These are phyloP conservation scores for Thalassarche chlororhynchos DNA, from an alignment of 2,113 vertebrate genomes.

Conservation along the genomic window DNA sequence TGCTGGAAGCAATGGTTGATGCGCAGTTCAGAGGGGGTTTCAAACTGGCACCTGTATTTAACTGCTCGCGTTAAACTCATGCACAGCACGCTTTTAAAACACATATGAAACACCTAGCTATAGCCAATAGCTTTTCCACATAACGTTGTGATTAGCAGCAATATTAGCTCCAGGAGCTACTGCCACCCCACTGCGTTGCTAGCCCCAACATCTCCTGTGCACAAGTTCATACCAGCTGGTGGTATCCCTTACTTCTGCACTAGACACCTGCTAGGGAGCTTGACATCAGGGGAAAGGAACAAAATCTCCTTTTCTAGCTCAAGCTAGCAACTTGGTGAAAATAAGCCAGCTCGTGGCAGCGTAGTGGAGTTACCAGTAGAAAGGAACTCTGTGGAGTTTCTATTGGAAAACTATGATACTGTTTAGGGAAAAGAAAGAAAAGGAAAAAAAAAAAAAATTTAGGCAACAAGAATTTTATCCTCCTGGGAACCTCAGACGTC, in stretches of 20 bases:
- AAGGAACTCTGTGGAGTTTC: background rate
- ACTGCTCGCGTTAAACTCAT: rapidly evolving
- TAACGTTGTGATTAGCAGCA: background rate
- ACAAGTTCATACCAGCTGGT: no score
- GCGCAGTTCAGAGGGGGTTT: background rate
- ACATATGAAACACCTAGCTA: background rate
- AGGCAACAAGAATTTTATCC: background rate
- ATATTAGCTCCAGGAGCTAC: background rate
- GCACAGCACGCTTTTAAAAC: background rate
- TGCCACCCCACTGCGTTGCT: no score
- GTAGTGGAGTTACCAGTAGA: background rate
- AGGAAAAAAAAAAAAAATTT: no score
- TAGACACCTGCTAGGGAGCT: background rate
- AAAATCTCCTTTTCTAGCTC: background rate
- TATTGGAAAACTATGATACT: background rate
- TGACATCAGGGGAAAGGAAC: background rate
- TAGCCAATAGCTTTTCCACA: background rate
- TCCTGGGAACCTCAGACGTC: background rate
- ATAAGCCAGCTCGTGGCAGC: background rate
- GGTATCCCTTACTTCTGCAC: background rate
- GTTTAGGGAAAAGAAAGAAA: background rate
- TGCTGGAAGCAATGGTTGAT: background rate
- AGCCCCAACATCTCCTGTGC: background rate
- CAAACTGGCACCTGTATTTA: background rate
- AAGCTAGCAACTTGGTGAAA: background rate